Evolutionary conservation across 1,140 invertebrate genomes (phyloP).

Genomic region (Drosophila micromelanica): DNA sequence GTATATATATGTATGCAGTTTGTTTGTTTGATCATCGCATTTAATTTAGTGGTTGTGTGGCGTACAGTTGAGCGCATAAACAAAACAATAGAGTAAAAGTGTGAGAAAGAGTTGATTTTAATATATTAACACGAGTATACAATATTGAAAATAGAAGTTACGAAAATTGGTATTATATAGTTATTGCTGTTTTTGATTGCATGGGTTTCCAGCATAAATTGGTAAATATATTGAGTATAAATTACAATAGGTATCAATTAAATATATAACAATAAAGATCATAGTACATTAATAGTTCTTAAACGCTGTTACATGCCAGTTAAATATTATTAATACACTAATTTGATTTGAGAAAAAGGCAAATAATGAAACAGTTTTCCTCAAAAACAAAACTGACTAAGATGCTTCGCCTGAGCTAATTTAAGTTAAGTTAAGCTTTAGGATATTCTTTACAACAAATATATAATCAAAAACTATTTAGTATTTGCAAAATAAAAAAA

Average conservation of each 20-base stretch:
- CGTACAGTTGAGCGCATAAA: slow-evolving; percentile 51
- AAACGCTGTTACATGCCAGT: neutral
- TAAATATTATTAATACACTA: no score
- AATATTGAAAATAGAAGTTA: slow-evolving; percentile 5
- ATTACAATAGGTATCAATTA: no score
- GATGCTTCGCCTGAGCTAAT: no score
- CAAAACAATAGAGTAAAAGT: slow-evolving; percentile 42
- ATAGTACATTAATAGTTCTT: neutral
- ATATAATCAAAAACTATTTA: no score
- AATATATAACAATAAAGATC: no score
- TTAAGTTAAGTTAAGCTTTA: no score
- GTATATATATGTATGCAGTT: slow-evolving; percentile 46
- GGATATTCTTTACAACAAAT: no score
- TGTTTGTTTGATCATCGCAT: slow-evolving; percentile 58
- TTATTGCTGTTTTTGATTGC: slow-evolving; percentile 6
- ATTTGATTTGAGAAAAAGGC: no score
- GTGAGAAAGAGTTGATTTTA: slow-evolving; percentile 37
- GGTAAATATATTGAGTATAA: neutral
- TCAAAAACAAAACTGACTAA: no score
- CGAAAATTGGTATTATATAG: slow-evolving; percentile 1
- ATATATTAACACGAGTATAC: slow-evolving; percentile 16
- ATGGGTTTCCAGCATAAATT: neutral
- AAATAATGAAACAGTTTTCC: no score
- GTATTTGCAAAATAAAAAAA: no score
- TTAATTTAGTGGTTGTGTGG: slow-evolving; percentile 43